Percentiles rank a stretch among this genome's conserved stretches.
Evolutionary conservation across 2,888 invertebrate species (phyloP).

Genomic region (Hirtodrosophila duncani): DNA sequence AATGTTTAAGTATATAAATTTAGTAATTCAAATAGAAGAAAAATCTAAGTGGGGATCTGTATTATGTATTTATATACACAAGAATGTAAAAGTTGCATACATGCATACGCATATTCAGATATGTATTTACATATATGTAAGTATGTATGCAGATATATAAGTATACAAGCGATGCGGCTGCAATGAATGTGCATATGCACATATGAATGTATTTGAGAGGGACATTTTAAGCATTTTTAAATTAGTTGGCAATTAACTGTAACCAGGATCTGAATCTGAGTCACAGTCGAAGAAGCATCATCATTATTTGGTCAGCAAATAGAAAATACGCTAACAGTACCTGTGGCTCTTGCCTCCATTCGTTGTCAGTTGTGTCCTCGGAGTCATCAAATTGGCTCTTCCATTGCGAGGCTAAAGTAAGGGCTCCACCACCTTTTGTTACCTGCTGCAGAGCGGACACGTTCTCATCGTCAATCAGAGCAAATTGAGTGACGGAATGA

Average conservation of each 20-base stretch:
- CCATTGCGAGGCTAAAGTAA: conserved; percentile 96
- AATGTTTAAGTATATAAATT: no score
- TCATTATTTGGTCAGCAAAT: no score
- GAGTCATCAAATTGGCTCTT: conserved; percentile 97
- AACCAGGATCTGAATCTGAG: not conserved
- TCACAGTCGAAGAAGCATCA: no score
- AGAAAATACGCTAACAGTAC: no score
- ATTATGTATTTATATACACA: no score
- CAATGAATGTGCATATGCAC: not conserved
- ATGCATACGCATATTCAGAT: no score
- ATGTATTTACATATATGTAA: not conserved
- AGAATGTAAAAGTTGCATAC: no score
- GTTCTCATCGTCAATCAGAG: conserved; percentile 95
- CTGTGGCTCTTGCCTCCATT: conserved; percentile 91
- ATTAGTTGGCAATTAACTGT: conserved; percentile 7
- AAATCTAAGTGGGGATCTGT: no score
- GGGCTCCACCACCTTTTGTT: conserved; percentile 91
- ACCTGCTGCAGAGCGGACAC: conserved; percentile 93
- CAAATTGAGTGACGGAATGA: conserved; percentile 92
- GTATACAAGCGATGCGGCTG: not conserved
- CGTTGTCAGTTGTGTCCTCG: conserved; percentile 95
- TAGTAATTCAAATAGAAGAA: no score
- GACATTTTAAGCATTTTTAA: conserved; percentile 57
- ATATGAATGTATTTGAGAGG: conserved; percentile 13
- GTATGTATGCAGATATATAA: conserved; percentile 1